Evolutionary conservation across 2,797 vertebrate genomes (phyloP), one percentile per base, ranked within the genome.

Genomic region (Gymnothorax reevesii): DNA sequence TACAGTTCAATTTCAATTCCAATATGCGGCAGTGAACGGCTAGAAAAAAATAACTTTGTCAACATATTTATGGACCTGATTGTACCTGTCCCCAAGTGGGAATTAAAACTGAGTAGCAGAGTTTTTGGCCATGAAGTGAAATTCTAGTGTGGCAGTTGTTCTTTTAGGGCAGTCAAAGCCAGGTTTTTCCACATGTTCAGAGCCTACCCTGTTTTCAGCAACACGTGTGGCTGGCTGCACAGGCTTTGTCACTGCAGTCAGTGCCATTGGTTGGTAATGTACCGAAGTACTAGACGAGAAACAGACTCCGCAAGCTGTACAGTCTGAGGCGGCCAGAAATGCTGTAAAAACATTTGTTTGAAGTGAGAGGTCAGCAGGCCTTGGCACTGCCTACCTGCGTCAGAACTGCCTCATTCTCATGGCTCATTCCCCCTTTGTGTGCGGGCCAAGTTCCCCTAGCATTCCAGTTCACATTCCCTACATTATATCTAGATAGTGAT

Each of bases 301-400:
- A 66, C 83, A 84, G 83, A 52, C 27, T 27, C 7, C 12, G 1
- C 27, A 13, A 20, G 17, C 17, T 42, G 22, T 55, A 20, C 66
- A 75, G 84, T 25, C 52, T 85, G 52, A 85, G 66, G 42, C 22
- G 27, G 57, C 57, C 85, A 86, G 73, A 80, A 64, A 79, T 27
- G 20, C 57, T 66, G 49, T 82, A 62, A 55, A 66, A 86, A 86
- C 62, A 25, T 71, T 77, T 86, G 62, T 83, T 66, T 82, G 54
- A 82, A 75, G 25, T 71, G 84, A 73, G 52, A 17, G 62, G 64
- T 75, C 84, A 85, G 27, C 7, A 55, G 54, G 79, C 52, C 62
- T 71, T 82, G 85, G 57, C 83, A 27, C 69, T 79, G 69, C 42
- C 83, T 75, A 79, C 73, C 71, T 84, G 22, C 12, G 66, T 62